phyloP scores from a whole-genome alignment of 1,140 invertebrate genomes.

The Leptinotarsa defecta region DNA sequence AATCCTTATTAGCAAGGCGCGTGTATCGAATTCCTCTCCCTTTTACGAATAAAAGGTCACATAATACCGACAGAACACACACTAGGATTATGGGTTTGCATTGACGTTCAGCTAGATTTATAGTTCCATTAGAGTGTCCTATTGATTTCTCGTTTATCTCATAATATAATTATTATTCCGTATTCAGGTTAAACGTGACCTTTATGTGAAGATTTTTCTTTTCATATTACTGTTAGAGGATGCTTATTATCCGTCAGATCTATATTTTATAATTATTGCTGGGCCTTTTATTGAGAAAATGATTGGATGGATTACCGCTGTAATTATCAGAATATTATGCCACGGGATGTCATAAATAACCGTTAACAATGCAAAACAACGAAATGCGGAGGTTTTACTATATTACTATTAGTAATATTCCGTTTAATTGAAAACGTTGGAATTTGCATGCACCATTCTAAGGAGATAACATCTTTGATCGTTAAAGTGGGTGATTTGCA shows the following conservation, averaged over 20 bases:
- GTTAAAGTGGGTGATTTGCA: slow-evolving; percentile 8
- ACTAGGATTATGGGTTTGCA: neutral
- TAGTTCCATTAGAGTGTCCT: slow-evolving; percentile 10
- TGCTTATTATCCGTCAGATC: slow-evolving; percentile 13
- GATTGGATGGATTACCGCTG: slow-evolving; percentile 7
- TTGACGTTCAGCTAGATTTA: slow-evolving; percentile 11
- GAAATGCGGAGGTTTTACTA: slow-evolving; percentile 10
- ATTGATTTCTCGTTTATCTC: slow-evolving; percentile 20
- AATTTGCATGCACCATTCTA: neutral
- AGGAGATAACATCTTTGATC: neutral
- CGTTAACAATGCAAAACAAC: slow-evolving; percentile 17
- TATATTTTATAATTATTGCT: slow-evolving; percentile 13
- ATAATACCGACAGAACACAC: neutral
- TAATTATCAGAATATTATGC: slow-evolving; percentile 14
- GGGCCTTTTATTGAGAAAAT: neutral
- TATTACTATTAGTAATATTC: slow-evolving; percentile 12
- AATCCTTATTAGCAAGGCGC: neutral
- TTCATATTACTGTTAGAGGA: neutral
- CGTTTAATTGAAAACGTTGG: slow-evolving; percentile 5
- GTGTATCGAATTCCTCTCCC: neutral
- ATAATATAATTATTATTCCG: slow-evolving; percentile 11
- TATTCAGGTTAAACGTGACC: slow-evolving; percentile 16
- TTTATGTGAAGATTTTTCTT: neutral
- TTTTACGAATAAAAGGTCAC: slow-evolving; percentile 1
- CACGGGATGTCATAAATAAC: slow-evolving; percentile 16